A percentile compares a stretch with the other conserved stretches of the same genome.
Evolutionary conservation across 2,113 vertebrate species (phyloP).

Genomic region (Cyanocitta stelleri): DNA sequence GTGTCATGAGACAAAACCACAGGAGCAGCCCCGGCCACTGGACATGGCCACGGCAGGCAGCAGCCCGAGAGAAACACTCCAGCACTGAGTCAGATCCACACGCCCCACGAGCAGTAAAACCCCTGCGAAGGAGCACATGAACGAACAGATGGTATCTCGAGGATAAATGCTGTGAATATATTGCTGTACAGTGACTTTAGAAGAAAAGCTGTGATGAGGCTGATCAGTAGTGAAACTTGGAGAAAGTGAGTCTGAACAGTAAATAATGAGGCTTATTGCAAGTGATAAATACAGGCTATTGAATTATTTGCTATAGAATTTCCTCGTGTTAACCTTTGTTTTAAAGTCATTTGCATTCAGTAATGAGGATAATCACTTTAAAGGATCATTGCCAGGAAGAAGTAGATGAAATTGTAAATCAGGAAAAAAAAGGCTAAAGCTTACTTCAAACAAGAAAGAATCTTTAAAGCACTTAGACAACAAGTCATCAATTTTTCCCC

Average conservation of each 20-base stretch:
- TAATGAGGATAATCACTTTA: background rate
- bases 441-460: background rate
- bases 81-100: background rate
- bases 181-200: background rate
- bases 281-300: background rate
- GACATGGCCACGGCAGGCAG: background rate
- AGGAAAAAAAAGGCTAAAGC: background rate
- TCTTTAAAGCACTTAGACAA: background rate
- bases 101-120: background rate
- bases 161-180: background rate
- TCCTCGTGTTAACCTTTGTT: background rate
- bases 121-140: rapidly evolving
- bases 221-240: background rate
- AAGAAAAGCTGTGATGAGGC: background rate
- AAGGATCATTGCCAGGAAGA: background rate
- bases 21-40: background rate
- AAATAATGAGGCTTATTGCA: background rate
- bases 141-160: background rate
- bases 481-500: background rate
- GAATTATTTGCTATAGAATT: background rate
- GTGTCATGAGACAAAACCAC: background rate
- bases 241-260: background rate
- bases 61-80: background rate
- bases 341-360: background rate
- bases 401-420: background rate